Conservation (phyloP, 2,888 invertebrate genomes). For the Gastracanthus pulcherrimus region DNA sequence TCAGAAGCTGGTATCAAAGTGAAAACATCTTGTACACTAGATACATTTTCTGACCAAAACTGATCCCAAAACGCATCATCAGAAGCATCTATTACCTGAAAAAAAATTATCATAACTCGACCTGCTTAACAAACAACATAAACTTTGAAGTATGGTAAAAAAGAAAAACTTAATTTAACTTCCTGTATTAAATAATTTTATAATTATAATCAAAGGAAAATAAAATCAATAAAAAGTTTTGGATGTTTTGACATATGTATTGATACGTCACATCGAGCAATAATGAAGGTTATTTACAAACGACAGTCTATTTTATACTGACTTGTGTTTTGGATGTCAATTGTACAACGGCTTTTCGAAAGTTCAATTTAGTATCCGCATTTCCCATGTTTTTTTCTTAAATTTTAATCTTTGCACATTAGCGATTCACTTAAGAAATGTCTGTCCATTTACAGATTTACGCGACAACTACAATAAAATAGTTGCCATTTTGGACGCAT, state of each 20-base stretch:
- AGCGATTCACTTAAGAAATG: background rate
- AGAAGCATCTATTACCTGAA: constrained; percentile 91
- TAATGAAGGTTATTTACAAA: background rate
- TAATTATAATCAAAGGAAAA: background rate
- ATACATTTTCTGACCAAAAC: constrained; percentile 98
- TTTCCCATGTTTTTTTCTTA: constrained; percentile 89
- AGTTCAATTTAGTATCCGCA: constrained; percentile 98
- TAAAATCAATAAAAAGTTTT: background rate
- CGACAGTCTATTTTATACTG: constrained; percentile 61
- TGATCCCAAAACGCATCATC: constrained; percentile 99
- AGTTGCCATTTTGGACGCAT: constrained; percentile 27
- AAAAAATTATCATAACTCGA: constrained; percentile 1
- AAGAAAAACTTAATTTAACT: background rate
- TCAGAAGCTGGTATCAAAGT: constrained; percentile 97
- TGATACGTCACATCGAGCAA: background rate
- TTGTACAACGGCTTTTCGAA: constrained; percentile 98
- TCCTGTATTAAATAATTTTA: background rate
- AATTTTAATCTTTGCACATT: constrained; percentile 7
- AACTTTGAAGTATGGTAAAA: too few relatives aligned
- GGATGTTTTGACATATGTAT: constrained; percentile 24
- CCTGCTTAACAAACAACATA: constrained; percentile 10
- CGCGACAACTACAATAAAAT: background rate
- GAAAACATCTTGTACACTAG: constrained; percentile 97
- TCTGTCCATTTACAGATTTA: background rate
- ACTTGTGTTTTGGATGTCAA: constrained; percentile 98